Evolutionary conservation across 53 echinoderm and acorn worm genomes (phyloP).

Genomic region (Holothuria scabra): DNA sequence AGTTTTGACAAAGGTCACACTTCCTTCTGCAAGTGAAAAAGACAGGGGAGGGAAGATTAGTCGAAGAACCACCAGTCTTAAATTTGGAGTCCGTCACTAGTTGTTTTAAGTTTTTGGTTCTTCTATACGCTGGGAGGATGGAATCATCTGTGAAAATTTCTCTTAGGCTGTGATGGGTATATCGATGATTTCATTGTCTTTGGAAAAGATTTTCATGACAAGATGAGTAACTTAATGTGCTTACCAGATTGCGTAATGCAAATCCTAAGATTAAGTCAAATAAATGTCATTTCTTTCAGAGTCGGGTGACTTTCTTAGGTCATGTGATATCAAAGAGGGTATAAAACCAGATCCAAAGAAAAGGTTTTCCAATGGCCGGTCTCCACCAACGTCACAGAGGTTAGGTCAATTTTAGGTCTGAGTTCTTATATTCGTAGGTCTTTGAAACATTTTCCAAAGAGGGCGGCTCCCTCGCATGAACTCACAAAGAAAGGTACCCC

Average conservation of each 20-base stretch:
- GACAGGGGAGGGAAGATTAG: too few species aligned
- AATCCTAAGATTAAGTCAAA: background rate
- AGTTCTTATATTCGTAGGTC: conserved; percentile 13
- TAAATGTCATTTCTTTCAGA: conserved; percentile 27
- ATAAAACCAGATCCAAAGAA: conserved; percentile 18
- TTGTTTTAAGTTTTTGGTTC: too few species aligned
- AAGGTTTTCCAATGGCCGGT: background rate
- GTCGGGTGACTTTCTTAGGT: conserved; percentile 10
- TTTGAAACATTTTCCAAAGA: background rate
- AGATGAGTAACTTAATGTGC: conserved; percentile 68
- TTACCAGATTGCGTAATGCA: conserved; percentile 27
- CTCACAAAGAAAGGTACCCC: conserved; percentile 38
- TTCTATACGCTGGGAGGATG: too few species aligned
- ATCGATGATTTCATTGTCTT: too few species aligned
- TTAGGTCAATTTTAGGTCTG: conserved; percentile 13
- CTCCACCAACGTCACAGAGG: background rate
- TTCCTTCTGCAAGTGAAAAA: too few species aligned
- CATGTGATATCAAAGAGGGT: background rate
- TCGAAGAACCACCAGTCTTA: too few species aligned
- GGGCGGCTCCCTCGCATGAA: too few species aligned
- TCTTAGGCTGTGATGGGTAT: too few species aligned
- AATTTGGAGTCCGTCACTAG: too few species aligned
- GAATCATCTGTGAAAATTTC: too few species aligned
- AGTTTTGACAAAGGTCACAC: too few species aligned
- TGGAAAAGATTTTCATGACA: conserved; percentile 59